Percentiles rank a stretch among this genome's conserved stretches.
Conservation (phyloP, 2,888 invertebrate species). For the Notodonta dromedarius region DNA sequence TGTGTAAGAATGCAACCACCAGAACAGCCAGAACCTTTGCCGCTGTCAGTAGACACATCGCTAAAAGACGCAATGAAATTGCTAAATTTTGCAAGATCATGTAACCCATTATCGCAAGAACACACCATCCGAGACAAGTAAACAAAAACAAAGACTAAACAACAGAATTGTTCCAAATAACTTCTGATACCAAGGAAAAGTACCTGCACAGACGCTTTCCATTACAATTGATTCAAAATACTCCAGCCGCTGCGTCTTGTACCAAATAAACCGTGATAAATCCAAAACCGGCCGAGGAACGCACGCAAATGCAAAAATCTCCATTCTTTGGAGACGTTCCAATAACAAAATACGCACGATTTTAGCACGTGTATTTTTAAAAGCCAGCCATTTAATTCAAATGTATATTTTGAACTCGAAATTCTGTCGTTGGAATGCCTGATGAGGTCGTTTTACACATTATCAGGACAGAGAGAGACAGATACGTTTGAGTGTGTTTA, state of each 20-base stretch:
- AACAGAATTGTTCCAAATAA: background rate
- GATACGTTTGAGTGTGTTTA: background rate
- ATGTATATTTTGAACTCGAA: conserved; percentile 22
- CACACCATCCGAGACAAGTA: background rate
- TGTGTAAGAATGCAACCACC: background rate
- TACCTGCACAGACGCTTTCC: background rate
- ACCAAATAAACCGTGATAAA: conserved; percentile 26
- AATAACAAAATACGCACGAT: conserved; percentile 44
- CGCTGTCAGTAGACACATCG: background rate
- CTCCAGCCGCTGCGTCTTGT: background rate
- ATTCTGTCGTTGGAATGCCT: conserved; percentile 15
- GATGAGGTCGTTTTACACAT: conserved; percentile 14
- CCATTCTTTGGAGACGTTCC: conserved; percentile 53
- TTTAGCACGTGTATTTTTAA: conserved; percentile 33
- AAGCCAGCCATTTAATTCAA: conserved; percentile 14
- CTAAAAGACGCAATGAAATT: background rate
- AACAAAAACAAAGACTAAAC: background rate
- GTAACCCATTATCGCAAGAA: background rate
- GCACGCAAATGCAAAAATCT: conserved; percentile 47
- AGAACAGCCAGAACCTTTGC: background rate
- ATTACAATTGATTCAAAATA: background rate
- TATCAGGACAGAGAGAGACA: background rate
- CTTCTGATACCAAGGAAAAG: background rate
- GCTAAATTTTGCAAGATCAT: background rate
- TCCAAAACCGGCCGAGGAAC: conserved; percentile 25